phyloP scores from a whole-genome alignment of 1,140 invertebrate genomes.

The Drosophila arizonae region DNA sequence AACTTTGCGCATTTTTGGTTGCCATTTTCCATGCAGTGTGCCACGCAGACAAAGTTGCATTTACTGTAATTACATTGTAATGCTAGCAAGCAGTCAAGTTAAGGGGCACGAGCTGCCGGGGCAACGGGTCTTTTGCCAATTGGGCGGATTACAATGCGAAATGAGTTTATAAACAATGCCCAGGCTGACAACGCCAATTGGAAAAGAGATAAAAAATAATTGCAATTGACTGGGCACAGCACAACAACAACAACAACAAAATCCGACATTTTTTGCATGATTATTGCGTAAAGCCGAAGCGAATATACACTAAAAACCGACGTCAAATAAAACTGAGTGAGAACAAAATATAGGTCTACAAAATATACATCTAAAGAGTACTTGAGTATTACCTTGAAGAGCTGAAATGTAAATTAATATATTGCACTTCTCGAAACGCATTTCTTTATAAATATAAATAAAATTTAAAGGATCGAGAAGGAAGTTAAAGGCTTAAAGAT shows the following conservation, averaged over 20 bases:
- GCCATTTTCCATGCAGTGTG: slow-evolving; percentile 62
- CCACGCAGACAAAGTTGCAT: slow-evolving; percentile 70
- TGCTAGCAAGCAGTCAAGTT: slow-evolving; percentile 17
- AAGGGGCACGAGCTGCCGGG: not conserved
- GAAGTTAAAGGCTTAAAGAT: too few relatives aligned
- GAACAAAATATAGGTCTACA: too few relatives aligned
- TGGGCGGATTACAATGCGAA: slow-evolving; percentile 75
- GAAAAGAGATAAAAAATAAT: slow-evolving; percentile 76
- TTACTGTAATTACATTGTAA: slow-evolving; percentile 76
- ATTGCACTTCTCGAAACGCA: too few relatives aligned
- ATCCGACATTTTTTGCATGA: slow-evolving; percentile 3
- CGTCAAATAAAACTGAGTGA: too few relatives aligned
- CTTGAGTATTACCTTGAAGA: too few relatives aligned
- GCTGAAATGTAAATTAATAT: too few relatives aligned
- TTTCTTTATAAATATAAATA: too few relatives aligned
- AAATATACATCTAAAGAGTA: too few relatives aligned
- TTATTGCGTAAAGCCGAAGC: slow-evolving; percentile 1
- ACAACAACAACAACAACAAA: slow-evolving; percentile 2
- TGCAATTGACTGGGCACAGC: slow-evolving; percentile 61
- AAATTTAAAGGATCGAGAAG: too few relatives aligned
- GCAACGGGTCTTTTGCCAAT: slow-evolving; percentile 58
- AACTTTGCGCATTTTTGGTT: slow-evolving; percentile 36
- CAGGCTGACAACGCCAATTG: slow-evolving; percentile 53
- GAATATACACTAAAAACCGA: slow-evolving; percentile 14
- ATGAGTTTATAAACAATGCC: slow-evolving; percentile 78